Evolutionary conservation across 1,140 invertebrate genomes (phyloP).

Genomic region (Pollicipes pollicipes): DNA sequence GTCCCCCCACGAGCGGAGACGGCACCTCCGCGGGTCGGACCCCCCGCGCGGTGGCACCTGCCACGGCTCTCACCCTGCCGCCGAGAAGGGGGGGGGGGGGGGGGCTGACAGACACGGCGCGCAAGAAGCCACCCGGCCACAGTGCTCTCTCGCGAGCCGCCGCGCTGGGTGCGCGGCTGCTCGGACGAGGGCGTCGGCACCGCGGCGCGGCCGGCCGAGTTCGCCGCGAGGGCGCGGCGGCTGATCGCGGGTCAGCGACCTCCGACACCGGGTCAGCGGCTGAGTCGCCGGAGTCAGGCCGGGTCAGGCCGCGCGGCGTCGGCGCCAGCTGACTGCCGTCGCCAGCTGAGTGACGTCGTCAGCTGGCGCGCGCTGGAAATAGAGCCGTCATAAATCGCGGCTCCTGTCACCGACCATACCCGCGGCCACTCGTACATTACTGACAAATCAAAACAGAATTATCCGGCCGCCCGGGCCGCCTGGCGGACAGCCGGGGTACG

Average conservation of each 20-base stretch:
- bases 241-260: no score
- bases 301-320: background rate
- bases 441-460: slow-evolving; percentile 1
- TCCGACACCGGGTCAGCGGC: no score
- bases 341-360: background rate
- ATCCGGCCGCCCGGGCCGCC: background rate
- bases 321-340: no score
- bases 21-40: background rate
- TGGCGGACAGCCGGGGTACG: background rate
- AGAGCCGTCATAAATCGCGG: background rate
- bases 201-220: no score
- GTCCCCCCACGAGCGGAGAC: background rate
- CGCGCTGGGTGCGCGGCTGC: no score
- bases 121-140: background rate
- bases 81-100: no score
- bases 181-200: background rate
- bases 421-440: background rate
- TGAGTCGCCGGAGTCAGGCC: background rate
- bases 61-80: background rate
- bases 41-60: background rate
- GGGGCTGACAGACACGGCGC: background rate
- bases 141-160: no score
- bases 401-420: background rate
- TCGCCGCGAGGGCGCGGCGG: no score
- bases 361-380: background rate